Evolutionary conservation across 2,888 invertebrate genomes (phyloP), one percentile per base, ranked within the genome.

Genomic region (Parnassius orleans): DNA sequence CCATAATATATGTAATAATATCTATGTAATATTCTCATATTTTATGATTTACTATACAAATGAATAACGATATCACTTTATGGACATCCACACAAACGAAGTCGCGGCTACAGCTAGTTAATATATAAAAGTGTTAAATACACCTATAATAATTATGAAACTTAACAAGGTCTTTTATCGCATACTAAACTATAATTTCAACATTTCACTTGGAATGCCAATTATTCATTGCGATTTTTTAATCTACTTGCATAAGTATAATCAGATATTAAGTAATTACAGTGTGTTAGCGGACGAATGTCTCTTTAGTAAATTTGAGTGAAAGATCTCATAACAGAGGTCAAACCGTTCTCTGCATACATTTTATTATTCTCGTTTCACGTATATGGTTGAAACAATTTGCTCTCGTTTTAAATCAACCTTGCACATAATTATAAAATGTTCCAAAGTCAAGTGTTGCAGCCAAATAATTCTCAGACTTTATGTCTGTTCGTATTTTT

Each of bases 371-470:
- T 70, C 69, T 68, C 68, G 72, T 73, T 73, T 74, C 67, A 67
- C 63, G 61, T 63, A 66, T 66, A 70, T 66, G 70, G 64, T 69
- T 72, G 65, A 64, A 72, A 67, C 70, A 71, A 70, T 78, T 74
- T 81, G 81, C 73, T 80, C 79, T 75, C 74, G 70, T 77, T 83
- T 69, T 75, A 74, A 72, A 72, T 73, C 72, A 79, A 78, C 82
- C 82, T 84, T 83, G 80, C 70, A 59, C 65, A 68, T 65, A 70
- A 75, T 76, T 75, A 74, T 70, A 76, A 75, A 69, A 74, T 71
- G 65, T 69, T 72, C 73, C 77, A 74, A 73, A 69, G 68, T 71
- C 69, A 68, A 68, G 67, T 63, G 67, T 70, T 72, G 68, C 64
- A 61, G 65, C 65, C 67, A 63, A 71, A 72, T 64, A 69, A 66